Evolutionary conservation across 1,140 invertebrate species (phyloP).

Genomic region (Panagrolaimus sp.): DNA sequence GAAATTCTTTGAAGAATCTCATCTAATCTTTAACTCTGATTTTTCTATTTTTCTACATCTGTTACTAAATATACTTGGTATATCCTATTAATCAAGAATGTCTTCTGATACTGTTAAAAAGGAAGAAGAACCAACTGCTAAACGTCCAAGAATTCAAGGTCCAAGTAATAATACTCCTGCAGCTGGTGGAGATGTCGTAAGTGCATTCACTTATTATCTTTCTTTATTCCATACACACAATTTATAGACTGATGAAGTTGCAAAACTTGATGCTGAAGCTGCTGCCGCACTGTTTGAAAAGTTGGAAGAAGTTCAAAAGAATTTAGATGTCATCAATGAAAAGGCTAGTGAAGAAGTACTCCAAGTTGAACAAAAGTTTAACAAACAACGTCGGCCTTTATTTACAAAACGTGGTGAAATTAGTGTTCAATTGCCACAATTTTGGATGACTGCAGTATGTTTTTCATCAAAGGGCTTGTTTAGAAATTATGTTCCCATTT

Average conservation of each 20-base stretch:
- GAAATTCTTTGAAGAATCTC: too few relatives aligned
- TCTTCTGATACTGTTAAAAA: too few relatives aligned
- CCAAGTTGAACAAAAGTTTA: not conserved
- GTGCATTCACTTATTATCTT: too few relatives aligned
- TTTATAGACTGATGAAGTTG: too few relatives aligned
- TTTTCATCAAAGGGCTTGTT: not conserved
- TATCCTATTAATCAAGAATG: too few relatives aligned
- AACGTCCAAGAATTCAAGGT: not conserved
- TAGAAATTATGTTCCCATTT: too few relatives aligned
- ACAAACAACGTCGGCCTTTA: not conserved
- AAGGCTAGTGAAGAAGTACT: conserved; percentile 33
- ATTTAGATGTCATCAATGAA: conserved; percentile 62
- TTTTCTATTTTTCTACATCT: too few relatives aligned
- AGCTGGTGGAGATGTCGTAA: too few relatives aligned
- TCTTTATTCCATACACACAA: too few relatives aligned
- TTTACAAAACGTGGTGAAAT: not conserved
- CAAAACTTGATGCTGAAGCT: not conserved
- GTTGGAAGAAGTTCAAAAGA: conserved; percentile 62
- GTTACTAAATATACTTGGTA: too few relatives aligned
- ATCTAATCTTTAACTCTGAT: too few relatives aligned
- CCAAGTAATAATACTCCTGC: too few relatives aligned
- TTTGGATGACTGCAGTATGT: conserved; percentile 13
- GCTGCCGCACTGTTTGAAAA: conserved; percentile 23
- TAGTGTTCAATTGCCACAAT: not conserved
- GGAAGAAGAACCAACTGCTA: not conserved